Conservation (phyloP, 37 sponge, comb jelly and placozoan genomes). For the Corticium candelabrum region DNA sequence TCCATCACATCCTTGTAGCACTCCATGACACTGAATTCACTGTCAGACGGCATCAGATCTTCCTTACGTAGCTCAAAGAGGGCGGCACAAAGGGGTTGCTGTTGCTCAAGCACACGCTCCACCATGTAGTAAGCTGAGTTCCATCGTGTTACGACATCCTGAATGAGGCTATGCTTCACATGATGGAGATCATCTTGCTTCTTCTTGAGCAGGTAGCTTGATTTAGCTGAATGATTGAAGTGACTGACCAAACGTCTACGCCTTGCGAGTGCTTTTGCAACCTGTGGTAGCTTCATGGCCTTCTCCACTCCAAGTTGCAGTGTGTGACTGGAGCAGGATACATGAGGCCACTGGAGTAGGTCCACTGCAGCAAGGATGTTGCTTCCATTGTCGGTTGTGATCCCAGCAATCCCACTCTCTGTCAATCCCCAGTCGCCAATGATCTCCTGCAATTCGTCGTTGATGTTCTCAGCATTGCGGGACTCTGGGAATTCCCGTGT, state of each 20-base stretch:
- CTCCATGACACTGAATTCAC: slow-evolving; percentile 16
- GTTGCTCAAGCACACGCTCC: slow-evolving; percentile 17
- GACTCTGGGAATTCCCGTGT: slow-evolving; percentile 21
- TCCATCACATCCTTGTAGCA: slow-evolving; percentile 10
- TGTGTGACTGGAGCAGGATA: slow-evolving; percentile 22
- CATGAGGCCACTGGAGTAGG: slow-evolving; percentile 3
- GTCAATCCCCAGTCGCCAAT: neutral
- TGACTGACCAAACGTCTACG: slow-evolving; percentile 18
- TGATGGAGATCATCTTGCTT: neutral
- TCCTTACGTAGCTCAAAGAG: slow-evolving; percentile 15
- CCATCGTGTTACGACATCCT: slow-evolving; percentile 30
- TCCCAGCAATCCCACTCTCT: neutral
- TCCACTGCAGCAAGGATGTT: slow-evolving; percentile 11
- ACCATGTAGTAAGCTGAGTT: slow-evolving; percentile 30
- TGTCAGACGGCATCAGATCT: slow-evolving; percentile 27
- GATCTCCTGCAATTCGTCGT: slow-evolving; percentile 9
- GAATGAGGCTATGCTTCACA: neutral
- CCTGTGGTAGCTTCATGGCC: neutral
- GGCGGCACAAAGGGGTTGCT: slow-evolving; percentile 20
- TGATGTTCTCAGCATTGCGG: slow-evolving; percentile 14
- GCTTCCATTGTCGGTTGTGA: neutral
- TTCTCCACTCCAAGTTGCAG: slow-evolving; percentile 18
- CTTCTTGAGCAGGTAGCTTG: neutral
- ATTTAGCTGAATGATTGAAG: slow-evolving; percentile 18
- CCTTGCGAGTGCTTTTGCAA: slow-evolving; percentile 11